Evolutionary conservation across 2,797 vertebrate genomes (phyloP), one percentile per base, ranked within the genome.

Genomic region (Siniperca scherzeri): DNA sequence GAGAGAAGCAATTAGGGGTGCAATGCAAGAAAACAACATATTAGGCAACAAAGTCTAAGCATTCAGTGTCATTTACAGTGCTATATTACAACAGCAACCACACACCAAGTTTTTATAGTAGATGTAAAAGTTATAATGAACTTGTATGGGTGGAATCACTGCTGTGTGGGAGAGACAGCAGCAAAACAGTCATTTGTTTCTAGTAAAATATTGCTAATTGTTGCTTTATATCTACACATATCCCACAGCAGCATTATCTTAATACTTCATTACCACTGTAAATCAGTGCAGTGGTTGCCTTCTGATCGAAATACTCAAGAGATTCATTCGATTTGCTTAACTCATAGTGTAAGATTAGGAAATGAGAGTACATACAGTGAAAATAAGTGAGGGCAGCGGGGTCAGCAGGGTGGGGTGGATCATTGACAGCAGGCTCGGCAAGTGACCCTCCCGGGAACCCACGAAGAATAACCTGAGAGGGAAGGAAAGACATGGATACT

Each of bases 351-450:
- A 13, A 52, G 6, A 52, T 38, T 21, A 11, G 1, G 81, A 57
- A 72, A 40, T 5, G 30, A 40, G 56, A 74, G 57, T 44, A 81
- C 96, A 81, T 94, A 99, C 99, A 0, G 98, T 99, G 89, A 99
- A 99, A 79, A 99, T 82, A 0, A 99, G 98, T 0, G 99, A 99
- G 0, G 99, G 99, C 74, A 99, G 66, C 0, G 98, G 99, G 0
- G 99, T 99, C 82, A 98, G 94, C 52, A 98, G 96, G 60, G 72
- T 95, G 0, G 98, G 98, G 89, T 99, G 98, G 92, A 99, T 99
- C 99, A 99, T 99, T 7, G 99, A 98, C 80, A 99, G 96, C 75
- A 99, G 92, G 0, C 96, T 98, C 61, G 99, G 99, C 82, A 99
- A 93, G 92, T 99, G 98, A 83, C 98, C 98, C 81, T 99, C 98